Evolutionary conservation across 92 coral and sea anemone genomes (phyloP).

Genomic region (Ricordea florida): DNA sequence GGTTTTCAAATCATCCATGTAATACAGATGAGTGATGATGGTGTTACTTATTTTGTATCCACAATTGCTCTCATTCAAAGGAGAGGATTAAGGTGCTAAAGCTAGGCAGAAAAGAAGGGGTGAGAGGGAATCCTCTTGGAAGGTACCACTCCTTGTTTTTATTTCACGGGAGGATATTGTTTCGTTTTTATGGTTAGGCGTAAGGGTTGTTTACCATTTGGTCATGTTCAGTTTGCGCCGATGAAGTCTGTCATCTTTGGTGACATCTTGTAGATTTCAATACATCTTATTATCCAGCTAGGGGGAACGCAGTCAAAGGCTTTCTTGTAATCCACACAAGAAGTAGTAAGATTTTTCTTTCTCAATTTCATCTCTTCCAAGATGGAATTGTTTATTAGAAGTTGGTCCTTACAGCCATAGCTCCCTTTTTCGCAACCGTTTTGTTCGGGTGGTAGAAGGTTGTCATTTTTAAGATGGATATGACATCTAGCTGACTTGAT

Average conservation of each 20-base stretch:
- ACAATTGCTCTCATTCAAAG: too few relatives aligned
- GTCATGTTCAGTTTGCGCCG: too few relatives aligned
- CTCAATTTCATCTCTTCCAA: not conserved
- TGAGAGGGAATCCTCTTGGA: too few relatives aligned
- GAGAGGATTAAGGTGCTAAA: too few relatives aligned
- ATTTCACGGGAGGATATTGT: too few relatives aligned
- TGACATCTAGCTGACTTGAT: not conserved
- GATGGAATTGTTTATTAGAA: not conserved
- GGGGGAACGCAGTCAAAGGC: not conserved
- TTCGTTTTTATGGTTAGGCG: too few relatives aligned
- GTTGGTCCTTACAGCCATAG: not conserved
- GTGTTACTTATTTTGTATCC: too few relatives aligned
- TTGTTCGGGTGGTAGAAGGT: slow-evolving; percentile 13
- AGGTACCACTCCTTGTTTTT: too few relatives aligned
- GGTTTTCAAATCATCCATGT: not conserved
- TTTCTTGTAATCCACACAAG: not conserved
- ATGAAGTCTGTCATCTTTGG: too few relatives aligned
- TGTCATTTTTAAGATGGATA: not conserved
- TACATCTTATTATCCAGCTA: not conserved
- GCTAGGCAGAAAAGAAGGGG: too few relatives aligned
- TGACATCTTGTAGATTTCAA: not conserved
- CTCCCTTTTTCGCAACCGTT: not conserved
- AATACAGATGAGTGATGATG: not conserved
- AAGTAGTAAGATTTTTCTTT: not conserved
- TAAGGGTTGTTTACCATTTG: too few relatives aligned